Evolutionary conservation across 2,113 vertebrate species (phyloP), one percentile per base, ranked within the genome.

Genomic region (Ochotona curzoniae): DNA sequence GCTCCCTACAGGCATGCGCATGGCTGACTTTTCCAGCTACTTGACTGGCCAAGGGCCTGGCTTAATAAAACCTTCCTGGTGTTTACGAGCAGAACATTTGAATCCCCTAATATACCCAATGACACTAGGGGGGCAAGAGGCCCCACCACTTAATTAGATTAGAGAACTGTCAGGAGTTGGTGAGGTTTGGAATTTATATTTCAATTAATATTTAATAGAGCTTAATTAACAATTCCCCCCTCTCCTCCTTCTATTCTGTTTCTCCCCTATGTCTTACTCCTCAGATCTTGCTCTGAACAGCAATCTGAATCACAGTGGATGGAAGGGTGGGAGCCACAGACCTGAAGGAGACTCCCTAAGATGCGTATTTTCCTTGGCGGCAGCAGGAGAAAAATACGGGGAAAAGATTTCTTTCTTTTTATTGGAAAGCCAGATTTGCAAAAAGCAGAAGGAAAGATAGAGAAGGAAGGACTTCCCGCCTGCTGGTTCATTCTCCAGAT

Each of bases 191-290:
- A 89, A 94, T 96, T 97, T 95, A 94, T 93, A 94, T 96, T 94
- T 96, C 96, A 95, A 97, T 96, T 97, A 95, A 95, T 96, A 96
- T 95, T 94, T 97, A 96, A 96, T 90, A 94, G 94, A 93, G 81
- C 93, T 95, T 97, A 96, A 97, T 93, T 91, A 94, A 90, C 94
- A 94, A 89, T 61, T 63, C 92, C 93, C 93, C 91, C 87, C 38
- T 92, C 90, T 88, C 54, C 57, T 89, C 67, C 88, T 85, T 90
- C 83, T 60, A 30, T 23, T 89, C 81, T 30, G 92, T 76, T 32
- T 83, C 87, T 80, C 74, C 87, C 74, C 83, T 76, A 26, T 5
- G 23, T 81, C 92, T 93, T 90, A 25, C n/a, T 90, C 69, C 94
- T 76, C 85, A 38, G 26, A 12, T 74, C 67, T 93, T 35, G 61